These are phyloP conservation scores for Labrus mixtus DNA, from an alignment of 2,113 vertebrate species.

Conservation along the genomic window DNA sequence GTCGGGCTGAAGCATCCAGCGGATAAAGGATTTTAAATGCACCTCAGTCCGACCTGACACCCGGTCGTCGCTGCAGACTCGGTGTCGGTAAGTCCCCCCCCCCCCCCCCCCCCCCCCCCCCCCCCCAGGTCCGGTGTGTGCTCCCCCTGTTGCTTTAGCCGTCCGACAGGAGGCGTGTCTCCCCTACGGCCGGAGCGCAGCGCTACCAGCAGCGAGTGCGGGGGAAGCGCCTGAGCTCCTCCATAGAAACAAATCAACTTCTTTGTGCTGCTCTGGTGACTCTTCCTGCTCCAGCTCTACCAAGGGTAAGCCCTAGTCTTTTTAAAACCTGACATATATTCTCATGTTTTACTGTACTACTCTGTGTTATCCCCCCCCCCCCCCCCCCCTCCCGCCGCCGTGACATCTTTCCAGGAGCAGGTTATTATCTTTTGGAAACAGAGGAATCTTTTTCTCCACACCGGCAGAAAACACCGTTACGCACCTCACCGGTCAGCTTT, in stretches of 20 bases:
- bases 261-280: constrained; percentile 71
- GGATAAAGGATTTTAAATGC: not conserved
- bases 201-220: constrained; percentile 62
- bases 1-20: not conserved
- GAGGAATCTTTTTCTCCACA: not conserved
- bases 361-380: not conserved
- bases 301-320: constrained; percentile 73
- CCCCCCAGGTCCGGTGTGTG: constrained; percentile 5
- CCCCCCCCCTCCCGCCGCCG: not conserved
- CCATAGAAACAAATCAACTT: constrained; percentile 79
- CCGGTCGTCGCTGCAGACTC: constrained; percentile 4
- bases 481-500: constrained; percentile 7
- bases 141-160: constrained; percentile 73
- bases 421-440: constrained; percentile 1
- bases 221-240: constrained; percentile 68
- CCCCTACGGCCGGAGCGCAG: constrained; percentile 75
- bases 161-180: constrained; percentile 92
- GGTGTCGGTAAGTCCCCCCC: constrained; percentile 2
- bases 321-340: constrained; percentile 35
- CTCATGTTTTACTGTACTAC: not conserved
- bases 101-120: not conserved
- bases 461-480: constrained; percentile 7
- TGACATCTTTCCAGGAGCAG: constrained; percentile 9
- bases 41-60: constrained; percentile 8
- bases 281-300: constrained; percentile 57